Conservation (phyloP, 1,140 invertebrate species). For the Aricia agestis region DNA sequence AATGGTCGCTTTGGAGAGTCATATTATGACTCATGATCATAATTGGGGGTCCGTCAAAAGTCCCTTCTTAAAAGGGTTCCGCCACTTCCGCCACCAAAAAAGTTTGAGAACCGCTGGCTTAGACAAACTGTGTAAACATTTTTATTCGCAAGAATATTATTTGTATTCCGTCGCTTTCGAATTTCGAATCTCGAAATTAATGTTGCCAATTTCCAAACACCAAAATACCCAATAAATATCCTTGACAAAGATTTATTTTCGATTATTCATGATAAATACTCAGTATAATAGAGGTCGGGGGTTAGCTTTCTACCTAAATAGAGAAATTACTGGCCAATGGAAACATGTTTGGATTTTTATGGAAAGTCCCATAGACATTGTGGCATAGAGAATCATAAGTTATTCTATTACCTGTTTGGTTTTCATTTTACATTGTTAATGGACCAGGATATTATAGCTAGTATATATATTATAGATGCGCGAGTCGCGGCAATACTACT, state of each 20-base stretch:
- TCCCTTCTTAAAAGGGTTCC: no score
- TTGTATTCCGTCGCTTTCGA: neutral
- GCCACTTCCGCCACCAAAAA: no score
- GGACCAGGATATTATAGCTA: neutral
- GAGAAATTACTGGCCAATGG: slow-evolving; percentile 23
- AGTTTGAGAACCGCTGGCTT: no score
- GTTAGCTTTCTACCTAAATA: slow-evolving; percentile 47
- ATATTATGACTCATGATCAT: no score
- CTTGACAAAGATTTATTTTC: neutral
- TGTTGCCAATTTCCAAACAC: slow-evolving; percentile 2
- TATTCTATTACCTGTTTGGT: neutral
- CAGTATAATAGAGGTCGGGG: slow-evolving; percentile 17
- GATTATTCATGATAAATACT: slow-evolving; percentile 1
- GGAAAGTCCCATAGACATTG: slow-evolving; percentile 22
- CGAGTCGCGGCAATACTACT: no score
- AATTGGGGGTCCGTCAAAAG: no score
- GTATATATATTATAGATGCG: no score
- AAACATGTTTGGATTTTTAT: slow-evolving; percentile 15
- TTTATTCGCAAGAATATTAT: no score
- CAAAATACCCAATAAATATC: slow-evolving; percentile 1
- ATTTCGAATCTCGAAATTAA: slow-evolving; percentile 3
- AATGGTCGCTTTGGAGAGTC: no score
- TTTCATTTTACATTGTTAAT: neutral
- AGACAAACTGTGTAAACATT: no score
- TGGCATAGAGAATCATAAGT: slow-evolving; percentile 2